phyloP scores from a whole-genome alignment of 1,140 invertebrate genomes.

The Drosophila ogumai region DNA sequence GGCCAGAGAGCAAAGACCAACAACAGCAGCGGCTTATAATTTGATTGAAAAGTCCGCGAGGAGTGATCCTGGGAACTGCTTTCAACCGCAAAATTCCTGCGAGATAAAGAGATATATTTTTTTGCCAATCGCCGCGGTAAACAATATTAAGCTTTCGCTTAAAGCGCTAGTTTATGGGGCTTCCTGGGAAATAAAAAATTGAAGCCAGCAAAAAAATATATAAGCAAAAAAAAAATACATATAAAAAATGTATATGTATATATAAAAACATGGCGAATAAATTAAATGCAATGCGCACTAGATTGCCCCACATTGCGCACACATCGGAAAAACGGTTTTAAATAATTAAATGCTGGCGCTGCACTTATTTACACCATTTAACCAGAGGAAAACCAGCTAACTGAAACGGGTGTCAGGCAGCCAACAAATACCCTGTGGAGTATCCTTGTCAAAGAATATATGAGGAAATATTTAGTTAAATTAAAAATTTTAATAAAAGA shows the following conservation, averaged over 20 bases:
- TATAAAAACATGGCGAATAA: conserved; percentile 35
- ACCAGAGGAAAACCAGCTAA: conserved; percentile 5
- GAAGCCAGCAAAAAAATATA: conserved; percentile 10
- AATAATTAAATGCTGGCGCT: conserved; percentile 61
- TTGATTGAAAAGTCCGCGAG: conserved; percentile 49
- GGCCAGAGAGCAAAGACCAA: conserved; percentile 31
- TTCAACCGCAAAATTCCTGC: conserved; percentile 7
- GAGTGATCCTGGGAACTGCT: conserved; percentile 9
- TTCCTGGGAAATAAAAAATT: conserved; percentile 20
- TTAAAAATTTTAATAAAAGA: neutral
- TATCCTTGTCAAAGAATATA: neutral
- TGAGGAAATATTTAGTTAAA: neutral
- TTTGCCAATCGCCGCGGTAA: conserved; percentile 34
- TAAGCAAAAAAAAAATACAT: conserved; percentile 8
- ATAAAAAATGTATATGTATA: conserved; percentile 4
- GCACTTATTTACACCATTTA: conserved; percentile 46
- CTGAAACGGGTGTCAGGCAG: neutral
- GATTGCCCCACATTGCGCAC: conserved; percentile 26
- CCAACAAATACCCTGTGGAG: neutral
- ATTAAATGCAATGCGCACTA: conserved; percentile 48
- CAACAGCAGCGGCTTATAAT: conserved; percentile 37
- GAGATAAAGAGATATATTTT: conserved; percentile 46
- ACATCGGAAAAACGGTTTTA: conserved; percentile 50
- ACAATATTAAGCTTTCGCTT: conserved; percentile 43
- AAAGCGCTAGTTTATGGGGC: conserved; percentile 47